Evolutionary conservation across 2,113 vertebrate species (phyloP).

Genomic region (Melospiza georgiana): DNA sequence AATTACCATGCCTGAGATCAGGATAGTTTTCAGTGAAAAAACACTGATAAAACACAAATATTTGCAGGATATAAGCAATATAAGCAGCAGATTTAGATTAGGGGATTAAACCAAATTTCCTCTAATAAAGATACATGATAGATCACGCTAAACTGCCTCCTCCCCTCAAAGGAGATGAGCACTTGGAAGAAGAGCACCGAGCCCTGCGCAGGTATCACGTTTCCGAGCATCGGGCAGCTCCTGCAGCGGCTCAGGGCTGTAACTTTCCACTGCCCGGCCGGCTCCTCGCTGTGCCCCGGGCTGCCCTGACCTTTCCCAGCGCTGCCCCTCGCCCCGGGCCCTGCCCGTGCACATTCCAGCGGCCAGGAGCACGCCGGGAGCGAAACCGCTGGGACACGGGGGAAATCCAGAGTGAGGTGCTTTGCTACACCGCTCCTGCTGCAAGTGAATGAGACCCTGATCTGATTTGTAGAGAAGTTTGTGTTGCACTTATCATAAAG

Average conservation of each 20-base stretch:
- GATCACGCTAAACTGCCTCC: background rate
- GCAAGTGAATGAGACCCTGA: background rate
- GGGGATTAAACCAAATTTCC: background rate
- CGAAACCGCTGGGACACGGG: background rate
- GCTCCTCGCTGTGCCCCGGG: slow-evolving; percentile 9
- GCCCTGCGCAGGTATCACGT: background rate
- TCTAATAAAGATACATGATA: background rate
- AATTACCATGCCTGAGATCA: background rate
- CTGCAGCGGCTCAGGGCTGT: slow-evolving; percentile 50
- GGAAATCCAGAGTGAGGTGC: background rate
- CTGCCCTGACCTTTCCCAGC: slow-evolving; percentile 57
- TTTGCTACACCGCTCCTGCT: background rate
- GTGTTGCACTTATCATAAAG: background rate
- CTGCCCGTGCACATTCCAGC: background rate
- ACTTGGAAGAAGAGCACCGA: background rate
- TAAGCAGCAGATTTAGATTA: background rate
- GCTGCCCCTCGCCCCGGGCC: slow-evolving; percentile 8
- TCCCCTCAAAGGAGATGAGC: background rate
- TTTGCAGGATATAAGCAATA: background rate
- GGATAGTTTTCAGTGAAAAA: background rate
- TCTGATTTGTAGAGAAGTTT: background rate
- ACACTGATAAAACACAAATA: background rate
- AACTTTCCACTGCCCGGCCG: slow-evolving; percentile 71
- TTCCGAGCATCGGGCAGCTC: background rate
- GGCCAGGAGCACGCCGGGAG: background rate